Evolutionary conservation across 2,797 vertebrate species (phyloP).

Genomic region (Platalea minor): DNA sequence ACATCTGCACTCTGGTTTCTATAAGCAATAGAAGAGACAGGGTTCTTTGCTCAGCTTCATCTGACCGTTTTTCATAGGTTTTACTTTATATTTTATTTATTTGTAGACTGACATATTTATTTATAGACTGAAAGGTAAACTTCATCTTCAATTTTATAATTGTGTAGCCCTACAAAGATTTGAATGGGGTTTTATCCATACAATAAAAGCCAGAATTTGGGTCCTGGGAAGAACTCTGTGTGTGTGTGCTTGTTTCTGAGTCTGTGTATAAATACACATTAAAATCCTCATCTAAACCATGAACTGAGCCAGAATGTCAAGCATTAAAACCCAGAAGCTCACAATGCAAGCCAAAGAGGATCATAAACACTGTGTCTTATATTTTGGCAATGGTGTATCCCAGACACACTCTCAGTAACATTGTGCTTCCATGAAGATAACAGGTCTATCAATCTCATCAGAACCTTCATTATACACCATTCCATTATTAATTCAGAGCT

Average conservation of each 20-base stretch:
- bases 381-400: neutral
- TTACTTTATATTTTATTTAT: neutral
- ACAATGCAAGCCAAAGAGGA: neutral
- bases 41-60: conserved; percentile 2
- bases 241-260: neutral
- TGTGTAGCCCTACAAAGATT: neutral
- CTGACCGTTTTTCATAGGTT: neutral
- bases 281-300: neutral
- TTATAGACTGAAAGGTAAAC: neutral
- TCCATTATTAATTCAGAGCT: neutral
- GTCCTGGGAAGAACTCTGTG: neutral
- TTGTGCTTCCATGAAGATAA: neutral
- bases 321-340: neutral
- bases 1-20: conserved; percentile 45
- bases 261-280: neutral
- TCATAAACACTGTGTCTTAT: neutral
- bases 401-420: neutral
- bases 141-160: neutral
- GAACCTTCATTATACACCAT: neutral
- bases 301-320: neutral
- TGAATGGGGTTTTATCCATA: neutral
- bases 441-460: neutral
- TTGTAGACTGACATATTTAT: neutral
- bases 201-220: neutral
- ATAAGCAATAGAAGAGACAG: neutral